phyloP scores from a whole-genome alignment of 2,113 vertebrate species.

The Cheilinus undulatus region DNA sequence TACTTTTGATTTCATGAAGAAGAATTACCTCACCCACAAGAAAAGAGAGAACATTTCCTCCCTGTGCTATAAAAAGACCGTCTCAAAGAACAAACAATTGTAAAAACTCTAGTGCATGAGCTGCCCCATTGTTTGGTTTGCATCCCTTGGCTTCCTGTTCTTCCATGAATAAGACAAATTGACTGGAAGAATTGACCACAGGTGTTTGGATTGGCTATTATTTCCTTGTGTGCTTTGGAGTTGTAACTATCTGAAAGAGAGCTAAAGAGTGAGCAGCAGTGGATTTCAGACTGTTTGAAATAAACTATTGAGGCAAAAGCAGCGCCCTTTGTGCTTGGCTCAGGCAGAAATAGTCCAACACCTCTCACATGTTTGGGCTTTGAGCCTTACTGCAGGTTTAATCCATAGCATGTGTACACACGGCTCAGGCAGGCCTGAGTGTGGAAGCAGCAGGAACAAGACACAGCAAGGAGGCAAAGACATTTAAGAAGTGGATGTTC shows the following conservation, averaged over 20 bases:
- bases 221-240: constrained; percentile 10
- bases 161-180: constrained; percentile 6
- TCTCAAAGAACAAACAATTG: constrained; percentile 41
- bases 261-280: constrained; percentile 7
- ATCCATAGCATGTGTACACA: constrained; percentile 48
- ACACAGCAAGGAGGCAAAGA: not conserved
- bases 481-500: not conserved
- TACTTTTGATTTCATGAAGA: constrained; percentile 23
- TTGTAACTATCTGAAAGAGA: not conserved
- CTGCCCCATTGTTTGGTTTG: constrained; percentile 38
- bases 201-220: constrained; percentile 26
- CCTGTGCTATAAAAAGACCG: constrained; percentile 55
- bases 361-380: constrained; percentile 66
- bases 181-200: not conserved
- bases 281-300: constrained; percentile 27
- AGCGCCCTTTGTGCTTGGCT: constrained; percentile 36
- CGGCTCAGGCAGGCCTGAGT: not conserved
- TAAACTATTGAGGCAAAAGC: constrained; percentile 30
- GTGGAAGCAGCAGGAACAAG: not conserved
- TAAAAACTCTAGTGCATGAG: constrained; percentile 39
- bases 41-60: constrained; percentile 48
- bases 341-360: constrained; percentile 36
- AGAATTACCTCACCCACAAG: constrained; percentile 44
- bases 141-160: constrained; percentile 44
- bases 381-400: constrained; percentile 32